These are phyloP conservation scores for Ridgeia piscesae DNA, from an alignment of 1,140 invertebrate genomes.

Conservation along the genomic window DNA sequence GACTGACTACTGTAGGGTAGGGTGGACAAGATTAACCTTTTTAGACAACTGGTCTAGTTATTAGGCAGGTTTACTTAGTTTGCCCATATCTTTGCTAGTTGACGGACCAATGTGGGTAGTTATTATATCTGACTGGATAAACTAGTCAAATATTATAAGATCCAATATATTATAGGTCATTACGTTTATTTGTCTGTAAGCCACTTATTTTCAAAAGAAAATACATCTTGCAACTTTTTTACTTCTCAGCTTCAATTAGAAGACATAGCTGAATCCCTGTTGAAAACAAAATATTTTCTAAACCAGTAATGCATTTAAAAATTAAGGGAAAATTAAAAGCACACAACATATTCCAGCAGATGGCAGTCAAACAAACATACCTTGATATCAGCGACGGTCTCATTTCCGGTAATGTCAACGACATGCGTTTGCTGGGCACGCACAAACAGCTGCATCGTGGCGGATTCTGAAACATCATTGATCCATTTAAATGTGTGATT, in stretches of 20 bases:
- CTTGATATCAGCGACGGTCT: conserved; percentile 67
- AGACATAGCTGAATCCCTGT: not conserved
- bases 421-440: conserved; percentile 65
- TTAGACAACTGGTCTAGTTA: too few relatives aligned
- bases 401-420: conserved; percentile 65
- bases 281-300: not conserved
- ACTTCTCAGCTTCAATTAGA: not conserved
- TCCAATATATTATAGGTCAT: too few relatives aligned
- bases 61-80: too few relatives aligned
- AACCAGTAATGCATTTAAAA: not conserved
- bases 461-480: not conserved
- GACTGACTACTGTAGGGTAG: too few relatives aligned
- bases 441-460: conserved; percentile 67
- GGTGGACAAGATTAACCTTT: too few relatives aligned
- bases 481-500: not conserved
- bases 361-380: conserved; percentile 53
- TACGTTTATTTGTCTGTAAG: too few relatives aligned
- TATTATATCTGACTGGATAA: too few relatives aligned
- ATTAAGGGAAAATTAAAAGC: not conserved
- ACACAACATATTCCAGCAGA: not conserved
- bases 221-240: not conserved
- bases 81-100: too few relatives aligned
- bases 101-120: too few relatives aligned
- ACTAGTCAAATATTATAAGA: too few relatives aligned
- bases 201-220: not conserved